Evolutionary conservation across 2,113 vertebrate genomes (phyloP), one percentile per base, ranked within the genome.

Genomic region (Carassius carassius): DNA sequence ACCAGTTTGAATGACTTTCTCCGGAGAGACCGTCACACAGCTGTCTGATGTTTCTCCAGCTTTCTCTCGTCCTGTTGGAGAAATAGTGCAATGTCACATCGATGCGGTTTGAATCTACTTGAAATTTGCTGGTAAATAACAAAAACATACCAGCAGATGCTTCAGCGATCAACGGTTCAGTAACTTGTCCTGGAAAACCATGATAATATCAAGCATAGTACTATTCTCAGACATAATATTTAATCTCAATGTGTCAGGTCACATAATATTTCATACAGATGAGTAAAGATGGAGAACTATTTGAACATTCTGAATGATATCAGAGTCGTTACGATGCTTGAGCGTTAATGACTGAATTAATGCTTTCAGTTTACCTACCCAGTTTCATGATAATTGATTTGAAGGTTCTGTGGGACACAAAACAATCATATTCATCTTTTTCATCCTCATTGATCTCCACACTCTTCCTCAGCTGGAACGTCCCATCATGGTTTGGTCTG

Each of bases 401-500:
- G 1, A 78, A 32, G 2, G 3, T 23, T 29, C 4, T 44, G 49
- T 78, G 75, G 2, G 4, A 3, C 47, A 84, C 75, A 23, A 25
- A 29, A 58, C 83, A 79, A 17, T 69, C 44, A 78, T 84, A 78
- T 4, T 37, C 60, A 5, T 14, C 60, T 44, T 29, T 44, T 23
- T 84, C 63, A 13, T 23, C 4, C 49, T 44, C 17, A 1, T 23
- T 4, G 9, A 54, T 54, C 5, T 78, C 14, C 44, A 78, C 44
- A 56, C 25, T 78, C 74, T 77, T 35, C 49, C 44, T 77, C 23
- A 84, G 7, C 83, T 78, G 83, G 63, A 41, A 67, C 25, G 83
- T 41, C n/a, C 83, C 83, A 84, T 84, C 74, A 17, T 37, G 23
- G 32, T 84, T 84, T 29, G 74, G 83, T 81, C 62, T 51, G 63